Base-by-base conservation (phyloP, 2,888 invertebrate species). In the Conomelus anceps region DNA sequence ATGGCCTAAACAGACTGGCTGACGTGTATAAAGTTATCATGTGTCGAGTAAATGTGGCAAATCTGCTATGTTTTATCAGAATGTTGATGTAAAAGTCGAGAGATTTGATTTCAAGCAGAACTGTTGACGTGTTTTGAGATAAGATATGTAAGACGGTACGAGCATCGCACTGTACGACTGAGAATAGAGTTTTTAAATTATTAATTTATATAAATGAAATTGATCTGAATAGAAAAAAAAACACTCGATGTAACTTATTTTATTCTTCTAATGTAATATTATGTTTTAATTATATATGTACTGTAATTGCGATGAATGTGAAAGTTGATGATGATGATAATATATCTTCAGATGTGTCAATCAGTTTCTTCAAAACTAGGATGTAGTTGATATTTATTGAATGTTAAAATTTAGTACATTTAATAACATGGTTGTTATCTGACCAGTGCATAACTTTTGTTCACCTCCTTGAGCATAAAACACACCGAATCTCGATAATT, bases 201-300 rank as follows among this genome's bases (percentile, higher is more conserved):
- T 86, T 86, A 23, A 86, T 29, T 86, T 86, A 86, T 86, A 63
- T 34, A 34, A 34, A 34, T 63, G 24, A 23, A 86, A 22, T 23
- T 23, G 24, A 86, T 86, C 86, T 23, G n/a, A 86, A 26, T 86
- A 86, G 86, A 86, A 26, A 26, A 86, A 26, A 26, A 63, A 63
- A 23, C 23, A 86, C 24, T 86, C 24, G 29, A 86, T 86, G 24
- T 86, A 86, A 86, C 86, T 86, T 86, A 23, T 86, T 86, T 86
- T 24, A 86, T 23, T 86, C 29, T 86, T 24, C 29, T 26, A 24
- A 86, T 86, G 22, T 86, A 23, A 86, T 22, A 23, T 23, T 85
- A 85, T 85, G 85, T 85, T 63, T 63, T n/a, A 63, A 34, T 34
- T 9, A 63, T 63, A 63, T 63, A 63, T 63, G n/a, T 63, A 63